Evolutionary conservation across 1,140 invertebrate species (phyloP).

Genomic region (Drosophila dunni): DNA sequence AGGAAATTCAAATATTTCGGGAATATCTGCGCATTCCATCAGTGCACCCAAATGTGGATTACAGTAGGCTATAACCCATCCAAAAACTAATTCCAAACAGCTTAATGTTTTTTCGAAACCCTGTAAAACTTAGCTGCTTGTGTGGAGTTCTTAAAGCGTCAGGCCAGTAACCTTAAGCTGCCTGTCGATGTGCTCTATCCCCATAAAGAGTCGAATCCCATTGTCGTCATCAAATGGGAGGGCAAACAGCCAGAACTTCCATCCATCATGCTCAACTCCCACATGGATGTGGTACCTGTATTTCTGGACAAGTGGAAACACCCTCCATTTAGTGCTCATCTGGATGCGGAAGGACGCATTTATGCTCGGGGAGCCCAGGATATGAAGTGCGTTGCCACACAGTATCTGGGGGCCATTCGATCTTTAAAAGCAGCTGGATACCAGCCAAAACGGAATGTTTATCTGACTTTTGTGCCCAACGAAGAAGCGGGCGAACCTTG

Average conservation of each 20-base stretch:
- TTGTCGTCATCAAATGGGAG: conserved; percentile 90
- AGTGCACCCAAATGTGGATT: conserved; percentile 93
- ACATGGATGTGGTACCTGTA: conserved; percentile 95
- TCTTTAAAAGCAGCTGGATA: conserved; percentile 87
- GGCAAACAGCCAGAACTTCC: conserved; percentile 88
- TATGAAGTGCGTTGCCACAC: conserved; percentile 81
- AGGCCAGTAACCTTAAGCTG: conserved; percentile 88
- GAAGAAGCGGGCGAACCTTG: conserved; percentile 93
- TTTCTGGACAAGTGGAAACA: conserved; percentile 88
- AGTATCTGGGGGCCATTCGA: conserved; percentile 89
- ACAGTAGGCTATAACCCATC: conserved; percentile 87
- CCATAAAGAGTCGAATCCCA: conserved; percentile 86
- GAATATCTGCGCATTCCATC: conserved; percentile 93
- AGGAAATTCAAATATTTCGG: conserved; percentile 91
- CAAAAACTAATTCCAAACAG: too few species aligned
- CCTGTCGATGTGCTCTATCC: conserved; percentile 85
- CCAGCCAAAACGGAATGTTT: conserved; percentile 88
- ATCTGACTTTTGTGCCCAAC: conserved; percentile 94
- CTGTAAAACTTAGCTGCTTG: conserved; percentile 54
- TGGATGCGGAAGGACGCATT: conserved; percentile 91
- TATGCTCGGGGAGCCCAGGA: conserved; percentile 93
- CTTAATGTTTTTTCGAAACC: too few species aligned
- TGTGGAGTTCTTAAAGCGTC: conserved; percentile 88
- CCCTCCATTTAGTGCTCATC: conserved; percentile 89
- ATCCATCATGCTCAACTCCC: conserved; percentile 92